Conservation (phyloP, 2,888 invertebrate genomes). For the Patella ulyssiponensis region DNA sequence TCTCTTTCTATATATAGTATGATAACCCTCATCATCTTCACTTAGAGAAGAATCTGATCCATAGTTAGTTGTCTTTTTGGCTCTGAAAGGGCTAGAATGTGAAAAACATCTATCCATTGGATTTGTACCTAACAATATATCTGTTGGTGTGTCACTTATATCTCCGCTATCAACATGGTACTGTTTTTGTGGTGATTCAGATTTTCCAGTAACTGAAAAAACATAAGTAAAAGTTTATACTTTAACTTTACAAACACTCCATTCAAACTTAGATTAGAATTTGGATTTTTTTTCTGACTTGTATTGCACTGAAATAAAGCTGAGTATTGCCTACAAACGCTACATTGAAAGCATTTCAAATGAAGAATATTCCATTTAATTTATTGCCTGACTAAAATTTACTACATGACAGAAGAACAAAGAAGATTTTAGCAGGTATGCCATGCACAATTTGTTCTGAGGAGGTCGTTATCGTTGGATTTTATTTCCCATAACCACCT, state of each 20-base stretch:
- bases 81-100: constrained; percentile 27
- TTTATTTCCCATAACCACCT: too few species aligned
- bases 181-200: constrained; percentile 8
- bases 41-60: constrained; percentile 55
- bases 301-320: neutral
- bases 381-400: too few species aligned
- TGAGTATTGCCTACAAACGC: too few species aligned
- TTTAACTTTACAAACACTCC: neutral
- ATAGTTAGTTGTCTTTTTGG: constrained; percentile 44
- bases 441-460: too few species aligned
- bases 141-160: constrained; percentile 61
- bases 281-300: neutral
- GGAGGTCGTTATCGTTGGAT: too few species aligned
- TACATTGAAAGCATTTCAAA: too few species aligned
- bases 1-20: constrained; percentile 42
- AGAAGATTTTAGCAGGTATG: too few species aligned
- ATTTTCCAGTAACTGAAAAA: neutral
- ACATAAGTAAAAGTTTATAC: neutral
- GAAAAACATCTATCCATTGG: constrained; percentile 40
- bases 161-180: constrained; percentile 51
- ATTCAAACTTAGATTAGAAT: neutral
- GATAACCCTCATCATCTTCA: constrained; percentile 51
- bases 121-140: constrained; percentile 53
- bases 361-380: too few species aligned
- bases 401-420: too few species aligned